These are phyloP conservation scores for Sebastes diploproa DNA, from an alignment of 2,797 vertebrate species.

Conservation along the genomic window DNA sequence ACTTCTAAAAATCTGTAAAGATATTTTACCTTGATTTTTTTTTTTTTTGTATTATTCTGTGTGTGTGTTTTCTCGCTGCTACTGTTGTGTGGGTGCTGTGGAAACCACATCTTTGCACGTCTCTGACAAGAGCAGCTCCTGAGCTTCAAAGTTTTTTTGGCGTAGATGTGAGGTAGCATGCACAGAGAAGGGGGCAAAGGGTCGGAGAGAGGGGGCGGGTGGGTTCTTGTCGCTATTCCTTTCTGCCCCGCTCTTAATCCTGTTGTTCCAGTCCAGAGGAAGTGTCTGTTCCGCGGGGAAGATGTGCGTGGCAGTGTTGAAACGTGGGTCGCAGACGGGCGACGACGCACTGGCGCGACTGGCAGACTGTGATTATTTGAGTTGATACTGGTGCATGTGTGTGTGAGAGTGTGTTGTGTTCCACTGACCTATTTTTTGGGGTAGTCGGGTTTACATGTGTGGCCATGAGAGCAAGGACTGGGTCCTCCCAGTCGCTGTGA, in stretches of 20 bases:
- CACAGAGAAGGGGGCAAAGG: constrained; percentile 11
- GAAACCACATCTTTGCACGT: constrained; percentile 51
- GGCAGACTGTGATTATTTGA: constrained; percentile 70
- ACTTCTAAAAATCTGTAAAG: neutral
- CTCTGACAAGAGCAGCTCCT: constrained; percentile 31
- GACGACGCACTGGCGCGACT: constrained; percentile 50
- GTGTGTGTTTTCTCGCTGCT: constrained; percentile 26
- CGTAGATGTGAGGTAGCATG: constrained; percentile 24
- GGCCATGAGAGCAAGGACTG: constrained; percentile 73
- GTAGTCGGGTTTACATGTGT: constrained; percentile 71
- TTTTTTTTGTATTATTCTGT: neutral
- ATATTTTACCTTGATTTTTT: constrained; percentile 14
- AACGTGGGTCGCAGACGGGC: constrained; percentile 64
- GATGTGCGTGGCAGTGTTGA: constrained; percentile 57
- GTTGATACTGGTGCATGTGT: constrained; percentile 67
- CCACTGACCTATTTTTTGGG: constrained; percentile 85
- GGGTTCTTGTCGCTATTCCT: constrained; percentile 33
- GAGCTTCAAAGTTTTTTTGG: constrained; percentile 56
- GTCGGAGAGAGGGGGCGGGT: constrained; percentile 8
- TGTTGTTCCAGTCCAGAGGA: constrained; percentile 74
- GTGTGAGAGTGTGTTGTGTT: constrained; percentile 67
- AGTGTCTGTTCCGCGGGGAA: constrained; percentile 55
- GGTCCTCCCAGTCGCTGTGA: constrained; percentile 72
- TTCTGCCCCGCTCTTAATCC: constrained; percentile 64
- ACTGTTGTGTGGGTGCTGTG: constrained; percentile 35